These are phyloP conservation scores for Synanceia verrucosa DNA, from an alignment of 2,797 vertebrate genomes.

Conservation along the genomic window DNA sequence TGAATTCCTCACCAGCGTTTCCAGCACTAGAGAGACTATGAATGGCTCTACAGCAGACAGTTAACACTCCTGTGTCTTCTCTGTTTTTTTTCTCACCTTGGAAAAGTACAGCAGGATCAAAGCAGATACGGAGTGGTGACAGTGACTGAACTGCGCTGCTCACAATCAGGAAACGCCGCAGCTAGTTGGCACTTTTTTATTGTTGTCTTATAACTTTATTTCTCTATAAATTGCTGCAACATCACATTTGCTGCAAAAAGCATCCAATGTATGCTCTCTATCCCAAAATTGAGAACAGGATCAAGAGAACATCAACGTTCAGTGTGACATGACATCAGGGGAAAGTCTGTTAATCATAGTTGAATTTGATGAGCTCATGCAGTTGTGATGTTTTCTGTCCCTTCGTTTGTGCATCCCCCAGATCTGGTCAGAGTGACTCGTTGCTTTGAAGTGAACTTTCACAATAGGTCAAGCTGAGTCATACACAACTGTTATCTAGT, in stretches of 20 bases:
- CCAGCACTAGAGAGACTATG: constrained; percentile 62
- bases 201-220: not conserved
- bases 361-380: constrained; percentile 54
- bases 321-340: constrained; percentile 16
- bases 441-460: constrained; percentile 42
- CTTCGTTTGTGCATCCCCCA: constrained; percentile 23
- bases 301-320: not conserved
- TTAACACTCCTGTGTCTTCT: constrained; percentile 48
- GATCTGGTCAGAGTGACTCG: constrained; percentile 52
- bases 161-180: constrained; percentile 6
- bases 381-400: constrained; percentile 43
- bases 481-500: constrained; percentile 52
- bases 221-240: not conserved
- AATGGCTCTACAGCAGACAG: constrained; percentile 73
- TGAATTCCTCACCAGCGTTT: constrained; percentile 80
- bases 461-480: constrained; percentile 49
- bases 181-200: constrained; percentile 4
- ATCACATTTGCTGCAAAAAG: not conserved
- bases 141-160: constrained; percentile 8
- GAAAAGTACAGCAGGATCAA: constrained; percentile 32
- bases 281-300: constrained; percentile 14
- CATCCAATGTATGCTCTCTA: not conserved
- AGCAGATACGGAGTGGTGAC: not conserved
- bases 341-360: constrained; percentile 65
- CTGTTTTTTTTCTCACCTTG: constrained; percentile 14